Evolutionary conservation across 2,797 vertebrate species (phyloP).

Genomic region (Microtus californicus): DNA sequence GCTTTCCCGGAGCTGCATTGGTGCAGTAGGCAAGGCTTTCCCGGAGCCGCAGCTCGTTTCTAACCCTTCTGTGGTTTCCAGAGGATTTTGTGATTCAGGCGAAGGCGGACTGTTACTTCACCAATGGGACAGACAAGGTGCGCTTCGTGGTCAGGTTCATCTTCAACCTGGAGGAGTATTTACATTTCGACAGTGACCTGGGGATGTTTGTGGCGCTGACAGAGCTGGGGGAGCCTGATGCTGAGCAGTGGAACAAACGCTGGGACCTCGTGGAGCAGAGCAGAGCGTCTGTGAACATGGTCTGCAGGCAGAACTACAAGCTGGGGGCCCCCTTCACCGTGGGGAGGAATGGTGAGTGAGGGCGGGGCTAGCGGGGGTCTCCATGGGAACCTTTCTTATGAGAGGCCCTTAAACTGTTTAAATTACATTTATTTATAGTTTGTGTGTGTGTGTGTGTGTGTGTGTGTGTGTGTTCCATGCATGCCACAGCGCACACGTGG

Average conservation of each 20-base stretch:
- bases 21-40: neutral
- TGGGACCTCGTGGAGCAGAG: conserved; percentile 43
- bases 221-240: conserved; percentile 7
- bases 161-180: conserved; percentile 79
- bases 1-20: neutral
- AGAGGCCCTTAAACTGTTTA: neutral
- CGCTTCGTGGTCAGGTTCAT: conserved; percentile 69
- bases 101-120: conserved; percentile 80
- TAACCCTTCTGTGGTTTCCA: conserved; percentile 4
- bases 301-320: conserved; percentile 71
- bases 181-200: conserved; percentile 69
- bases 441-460: neutral
- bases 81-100: conserved; percentile 78
- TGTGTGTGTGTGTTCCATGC: neutral
- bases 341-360: conserved; percentile 58
- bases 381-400: neutral
- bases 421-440: neutral
- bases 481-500: neutral
- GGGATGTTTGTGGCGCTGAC: conserved; percentile 64
- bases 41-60: neutral
- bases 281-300: conserved; percentile 36
- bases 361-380: neutral
- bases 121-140: conserved; percentile 76
- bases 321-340: conserved; percentile 49
- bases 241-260: conserved; percentile 58